Evolutionary conservation across 2,797 vertebrate genomes (phyloP).

Genomic region (Phalanger gymnotis): DNA sequence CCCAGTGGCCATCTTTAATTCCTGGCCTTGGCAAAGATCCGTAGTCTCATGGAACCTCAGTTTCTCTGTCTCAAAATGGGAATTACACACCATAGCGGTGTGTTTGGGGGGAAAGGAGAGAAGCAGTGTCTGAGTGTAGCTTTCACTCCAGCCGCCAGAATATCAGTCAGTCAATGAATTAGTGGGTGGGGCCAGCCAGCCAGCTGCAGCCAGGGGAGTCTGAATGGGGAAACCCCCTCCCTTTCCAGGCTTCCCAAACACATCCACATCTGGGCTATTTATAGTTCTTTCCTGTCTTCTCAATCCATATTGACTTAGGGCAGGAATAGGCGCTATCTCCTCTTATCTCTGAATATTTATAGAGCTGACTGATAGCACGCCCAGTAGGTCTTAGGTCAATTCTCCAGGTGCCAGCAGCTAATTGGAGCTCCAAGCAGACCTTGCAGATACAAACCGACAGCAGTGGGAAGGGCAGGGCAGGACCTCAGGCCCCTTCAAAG

Average conservation of each 20-base stretch:
- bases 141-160: background rate
- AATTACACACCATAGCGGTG: background rate
- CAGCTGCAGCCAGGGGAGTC: background rate
- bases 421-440: background rate
- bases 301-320: background rate
- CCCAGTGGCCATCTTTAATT: background rate
- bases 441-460: background rate
- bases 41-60: background rate
- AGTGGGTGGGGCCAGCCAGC: background rate
- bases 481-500: background rate
- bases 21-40: background rate
- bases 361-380: background rate
- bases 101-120: background rate
- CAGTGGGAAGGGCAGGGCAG: background rate
- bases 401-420: background rate
- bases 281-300: background rate
- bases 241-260: background rate
- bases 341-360: background rate
- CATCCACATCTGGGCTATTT: constrained; percentile 1
- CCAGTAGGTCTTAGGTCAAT: constrained; percentile 1
- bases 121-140: background rate
- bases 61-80: background rate
- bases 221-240: background rate
- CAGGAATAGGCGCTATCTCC: background rate
- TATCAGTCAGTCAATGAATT: background rate